Evolutionary conservation across 2,797 vertebrate species (phyloP), one percentile per base, ranked within the genome.

Genomic region (Diplodus sargus): DNA sequence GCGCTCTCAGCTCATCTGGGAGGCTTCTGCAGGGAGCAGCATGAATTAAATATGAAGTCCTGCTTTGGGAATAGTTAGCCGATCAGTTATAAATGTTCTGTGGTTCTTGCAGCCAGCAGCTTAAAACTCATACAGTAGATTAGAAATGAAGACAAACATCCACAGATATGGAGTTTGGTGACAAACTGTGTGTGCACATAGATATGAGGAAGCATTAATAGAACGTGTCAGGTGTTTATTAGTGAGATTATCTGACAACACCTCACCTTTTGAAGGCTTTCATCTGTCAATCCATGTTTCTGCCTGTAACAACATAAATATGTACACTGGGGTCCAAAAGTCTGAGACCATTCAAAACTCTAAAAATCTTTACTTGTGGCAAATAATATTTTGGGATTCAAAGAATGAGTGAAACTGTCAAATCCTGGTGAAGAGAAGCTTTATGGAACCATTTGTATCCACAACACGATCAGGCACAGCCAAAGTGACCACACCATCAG

Each of bases 221-320:
- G 51, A 68, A 18, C 51, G 23, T 11, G 39, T 57, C 30, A 1
- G 10, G 14, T 60, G 34, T 65, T 77, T 60, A 68, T 75, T 78
- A 71, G 75, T 54, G 22, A 49, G 75, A 78, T 85, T 72, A 75
- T 2, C 17, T 4, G 11, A 48, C n/a, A 5, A 16, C 73, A 54
- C 17, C 23, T 30, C 52, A 14, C 18, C 25, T 17, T 43, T 58
- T 25, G n/a, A 57, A 39, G 18, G 20, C 39, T n/a, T 39, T 39
- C 53, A 54, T 17, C 56, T 72, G 49, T 18, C 34, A 8, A 5
- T 49, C 5, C 23, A 2, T 20, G 49, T 65, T 17, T 64, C 25
- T n/a, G 2, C 22, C 42, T 63, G n/a, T 14, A 22, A 47, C 15
- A 51, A 9, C 7, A 3, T 42, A 11, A n/a, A 43, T 43, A 7